Base-by-base conservation (phyloP, 2,113 vertebrate genomes). In the Brachirus orientalis region DNA sequence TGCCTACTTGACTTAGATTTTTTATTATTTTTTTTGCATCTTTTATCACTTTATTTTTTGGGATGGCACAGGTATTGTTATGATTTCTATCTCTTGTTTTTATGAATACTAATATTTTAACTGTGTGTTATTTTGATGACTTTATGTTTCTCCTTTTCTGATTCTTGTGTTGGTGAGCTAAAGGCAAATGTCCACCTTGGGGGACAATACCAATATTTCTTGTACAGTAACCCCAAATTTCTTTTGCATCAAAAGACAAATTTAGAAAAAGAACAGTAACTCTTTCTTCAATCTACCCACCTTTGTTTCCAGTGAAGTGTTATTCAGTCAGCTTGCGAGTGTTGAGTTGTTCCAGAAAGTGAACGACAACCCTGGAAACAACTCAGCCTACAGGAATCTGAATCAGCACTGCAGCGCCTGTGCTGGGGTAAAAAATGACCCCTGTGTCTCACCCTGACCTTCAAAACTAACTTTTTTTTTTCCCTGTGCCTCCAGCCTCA, bases 391-490 rank as follows among this genome's bases (percentile, higher is more conserved):
- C 77, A 77, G 74, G 53, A 92, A 67, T 68, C 77, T 91, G 86
- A 92, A 74, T 74, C 91, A 93, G 86, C 91, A 92, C 86, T 89
- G 88, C 89, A 89, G 77, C 86, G 85, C 86, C 91, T 90, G 91
- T 82, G 88, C 90, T 87, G 80, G 91, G 92, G 92, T 93, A 94
- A 92, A 92, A 79, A 17, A 45, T 11, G 28, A 75, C 72, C 69
- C 78, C 77, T 16, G 44, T 75, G 57, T 81, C 28, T 65, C 62
- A 80, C 75, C 78, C 67, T 78, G 80, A 86, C 77, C 83, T 86
- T 84, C 69, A 63, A 75, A 79, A 79, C 76, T 50, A 55, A 79
- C 40, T 43, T 70, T 62, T 72, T 18, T 80, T 53, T 72, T n/a
- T n/a, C n/a, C n/a, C 71, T 22, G 13, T 51, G 50, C 62, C 58